phyloP scores from a whole-genome alignment of 2,113 vertebrate species.

The Eulemur macaco region DNA sequence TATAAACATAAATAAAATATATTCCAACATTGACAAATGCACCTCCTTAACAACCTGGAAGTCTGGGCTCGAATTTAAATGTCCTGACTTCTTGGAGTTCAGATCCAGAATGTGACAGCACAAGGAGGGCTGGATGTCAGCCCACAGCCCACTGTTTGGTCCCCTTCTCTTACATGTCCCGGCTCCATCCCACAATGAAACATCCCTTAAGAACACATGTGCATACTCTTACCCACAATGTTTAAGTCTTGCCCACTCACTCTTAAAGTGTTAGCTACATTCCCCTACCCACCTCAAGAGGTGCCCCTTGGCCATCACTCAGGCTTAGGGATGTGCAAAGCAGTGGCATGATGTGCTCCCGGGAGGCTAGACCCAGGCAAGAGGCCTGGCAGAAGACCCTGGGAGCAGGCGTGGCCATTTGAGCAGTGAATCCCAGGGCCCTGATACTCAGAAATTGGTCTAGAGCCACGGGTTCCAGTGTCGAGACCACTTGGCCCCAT shows the following conservation, averaged over 20 bases:
- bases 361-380: neutral
- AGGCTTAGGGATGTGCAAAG: neutral
- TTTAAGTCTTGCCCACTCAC: neutral
- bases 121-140: neutral
- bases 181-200: neutral
- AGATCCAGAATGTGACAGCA: neutral
- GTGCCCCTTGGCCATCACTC: neutral
- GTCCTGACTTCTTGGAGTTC: neutral
- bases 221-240: neutral
- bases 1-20: conserved; percentile 20
- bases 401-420: neutral
- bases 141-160: neutral
- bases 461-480: neutral
- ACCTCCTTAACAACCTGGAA: conserved; percentile 14
- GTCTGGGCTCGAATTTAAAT: neutral
- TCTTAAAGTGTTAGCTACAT: neutral
- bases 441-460: neutral
- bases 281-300: neutral
- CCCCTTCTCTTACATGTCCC: neutral
- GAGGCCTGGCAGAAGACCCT: neutral
- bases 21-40: neutral
- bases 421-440: neutral
- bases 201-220: neutral
- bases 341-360: neutral
- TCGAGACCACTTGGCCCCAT: neutral